These are phyloP conservation scores for Silvanus unidentatus DNA, from an alignment of 2,888 invertebrate species.

Conservation along the genomic window DNA sequence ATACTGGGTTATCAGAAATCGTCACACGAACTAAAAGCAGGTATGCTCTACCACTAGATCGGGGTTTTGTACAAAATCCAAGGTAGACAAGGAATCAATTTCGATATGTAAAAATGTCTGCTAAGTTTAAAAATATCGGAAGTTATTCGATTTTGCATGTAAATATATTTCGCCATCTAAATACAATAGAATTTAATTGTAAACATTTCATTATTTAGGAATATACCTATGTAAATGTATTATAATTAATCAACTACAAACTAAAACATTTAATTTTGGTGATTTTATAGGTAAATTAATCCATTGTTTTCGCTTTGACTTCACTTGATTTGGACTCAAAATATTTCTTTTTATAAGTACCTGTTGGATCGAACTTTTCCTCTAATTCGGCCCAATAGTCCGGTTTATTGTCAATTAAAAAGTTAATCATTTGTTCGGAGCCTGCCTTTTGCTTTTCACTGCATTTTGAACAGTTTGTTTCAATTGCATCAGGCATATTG, in stretches of 20 bases:
- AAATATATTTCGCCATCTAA: no score
- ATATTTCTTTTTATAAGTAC: constrained; percentile 56
- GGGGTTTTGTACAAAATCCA: no score
- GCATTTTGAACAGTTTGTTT: constrained; percentile 63
- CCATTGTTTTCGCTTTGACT: neutral
- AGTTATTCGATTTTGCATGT: no score
- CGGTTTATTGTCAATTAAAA: constrained; percentile 52
- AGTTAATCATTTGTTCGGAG: constrained; percentile 59
- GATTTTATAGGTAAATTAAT: neutral
- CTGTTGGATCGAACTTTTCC: constrained; percentile 52
- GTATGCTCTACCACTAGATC: no score
- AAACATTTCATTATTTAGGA: neutral
- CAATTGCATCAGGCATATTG: constrained; percentile 65
- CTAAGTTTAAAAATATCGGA: no score
- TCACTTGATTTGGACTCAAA: constrained; percentile 42
- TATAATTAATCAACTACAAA: neutral
- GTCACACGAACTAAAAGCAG: neutral
- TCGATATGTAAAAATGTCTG: no score
- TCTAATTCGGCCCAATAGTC: constrained; percentile 42
- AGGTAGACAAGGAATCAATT: no score
- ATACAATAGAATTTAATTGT: no score
- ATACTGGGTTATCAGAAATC: no score
- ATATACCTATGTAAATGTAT: neutral
- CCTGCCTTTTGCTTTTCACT: constrained; percentile 59
- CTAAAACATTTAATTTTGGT: neutral